Percentiles rank a stretch among this genome's conserved stretches.
Evolutionary conservation across 2,113 vertebrate genomes (phyloP).

Genomic region (Dromiciops gliroides): DNA sequence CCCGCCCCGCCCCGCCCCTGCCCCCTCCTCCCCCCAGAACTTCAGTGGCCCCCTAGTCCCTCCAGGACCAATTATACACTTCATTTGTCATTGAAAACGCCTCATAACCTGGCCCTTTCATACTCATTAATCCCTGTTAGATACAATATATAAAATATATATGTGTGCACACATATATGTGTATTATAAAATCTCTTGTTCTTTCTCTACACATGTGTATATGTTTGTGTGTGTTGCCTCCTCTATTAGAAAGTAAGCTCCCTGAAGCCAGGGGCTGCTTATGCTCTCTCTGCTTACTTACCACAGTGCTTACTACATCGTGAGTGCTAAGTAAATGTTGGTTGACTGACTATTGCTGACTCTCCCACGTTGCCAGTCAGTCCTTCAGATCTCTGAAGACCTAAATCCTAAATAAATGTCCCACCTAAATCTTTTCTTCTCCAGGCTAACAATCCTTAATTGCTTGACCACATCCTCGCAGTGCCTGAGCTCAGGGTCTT

Average conservation of each 20-base stretch:
- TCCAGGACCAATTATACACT: neutral
- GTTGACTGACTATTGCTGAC: neutral
- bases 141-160: neutral
- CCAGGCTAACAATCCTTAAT: neutral
- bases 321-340: neutral
- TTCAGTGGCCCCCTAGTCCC: neutral
- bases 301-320: no score
- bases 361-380: neutral
- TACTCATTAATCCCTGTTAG: neutral
- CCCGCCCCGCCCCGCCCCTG: no score
- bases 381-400: neutral
- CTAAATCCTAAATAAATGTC: accelerated
- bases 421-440: neutral
- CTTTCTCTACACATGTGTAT: neutral
- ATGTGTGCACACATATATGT: no score
- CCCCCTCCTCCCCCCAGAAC: no score
- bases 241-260: no score
- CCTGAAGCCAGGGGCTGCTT: no score
- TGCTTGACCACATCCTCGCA: neutral
- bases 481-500: neutral
- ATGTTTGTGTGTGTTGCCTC: neutral
- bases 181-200: no score
- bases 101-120: neutral
- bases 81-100: neutral
- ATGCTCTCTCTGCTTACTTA: no score